phyloP scores from a whole-genome alignment of 2,888 invertebrate species.

The Thera obeliscata region DNA sequence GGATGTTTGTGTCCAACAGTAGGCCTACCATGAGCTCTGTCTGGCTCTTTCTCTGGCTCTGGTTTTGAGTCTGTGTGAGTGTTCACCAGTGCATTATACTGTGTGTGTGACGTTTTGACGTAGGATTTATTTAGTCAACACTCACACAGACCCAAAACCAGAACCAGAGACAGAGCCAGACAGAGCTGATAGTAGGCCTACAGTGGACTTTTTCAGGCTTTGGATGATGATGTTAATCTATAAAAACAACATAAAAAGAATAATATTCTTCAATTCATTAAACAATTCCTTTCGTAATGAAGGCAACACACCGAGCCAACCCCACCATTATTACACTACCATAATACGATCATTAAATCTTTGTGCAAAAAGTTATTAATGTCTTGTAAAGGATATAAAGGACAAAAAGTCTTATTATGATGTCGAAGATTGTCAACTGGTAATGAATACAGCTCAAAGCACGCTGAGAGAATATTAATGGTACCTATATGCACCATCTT shows the following conservation, averaged over 20 bases:
- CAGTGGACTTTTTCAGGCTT: no score
- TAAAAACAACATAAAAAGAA: not conserved
- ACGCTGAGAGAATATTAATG: constrained; percentile 25
- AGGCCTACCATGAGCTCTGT: no score
- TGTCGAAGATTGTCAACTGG: constrained; percentile 30
- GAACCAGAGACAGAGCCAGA: no score
- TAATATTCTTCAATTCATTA: constrained; percentile 6
- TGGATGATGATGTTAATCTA: not conserved
- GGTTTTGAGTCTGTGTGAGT: no score
- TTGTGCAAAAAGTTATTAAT: constrained; percentile 21
- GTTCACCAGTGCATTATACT: no score
- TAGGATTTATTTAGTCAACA: no score
- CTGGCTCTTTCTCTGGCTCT: no score
- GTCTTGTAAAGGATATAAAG: constrained; percentile 1
- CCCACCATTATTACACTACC: constrained; percentile 3
- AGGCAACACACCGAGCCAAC: not conserved
- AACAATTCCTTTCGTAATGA: constrained; percentile 14
- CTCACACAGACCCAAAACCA: no score
- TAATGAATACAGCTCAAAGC: constrained; percentile 41
- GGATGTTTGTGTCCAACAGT: no score
- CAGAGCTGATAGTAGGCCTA: no score
- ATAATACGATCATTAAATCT: constrained; percentile 20
- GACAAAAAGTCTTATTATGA: constrained; percentile 34
- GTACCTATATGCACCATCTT: not conserved
- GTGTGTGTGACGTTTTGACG: no score